phyloP scores from a whole-genome alignment of 2,888 invertebrate species.

The Gisinianus flammeolus region DNA sequence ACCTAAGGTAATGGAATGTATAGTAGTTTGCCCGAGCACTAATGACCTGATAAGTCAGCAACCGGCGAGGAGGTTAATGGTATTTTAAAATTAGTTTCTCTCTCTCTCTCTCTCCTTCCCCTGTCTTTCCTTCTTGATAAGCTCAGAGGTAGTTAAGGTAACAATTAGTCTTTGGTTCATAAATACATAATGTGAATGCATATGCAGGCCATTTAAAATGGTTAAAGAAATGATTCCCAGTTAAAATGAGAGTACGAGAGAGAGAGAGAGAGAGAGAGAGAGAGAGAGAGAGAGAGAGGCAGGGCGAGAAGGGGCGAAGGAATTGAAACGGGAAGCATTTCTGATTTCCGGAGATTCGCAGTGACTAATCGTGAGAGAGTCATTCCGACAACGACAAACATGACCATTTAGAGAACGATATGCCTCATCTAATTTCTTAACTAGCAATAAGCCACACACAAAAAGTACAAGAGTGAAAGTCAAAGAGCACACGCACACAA shows the following conservation, averaged over 20 bases:
- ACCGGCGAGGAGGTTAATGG: slow-evolving; percentile 57
- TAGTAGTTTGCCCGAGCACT: slow-evolving; percentile 36
- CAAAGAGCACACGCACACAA: too few relatives aligned
- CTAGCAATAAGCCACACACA: neutral
- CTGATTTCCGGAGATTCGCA: slow-evolving; percentile 15
- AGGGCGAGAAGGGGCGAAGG: slow-evolving; percentile 4
- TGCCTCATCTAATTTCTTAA: slow-evolving; percentile 27
- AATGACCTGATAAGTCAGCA: slow-evolving; percentile 58
- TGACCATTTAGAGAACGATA: neutral
- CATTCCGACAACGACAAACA: neutral
- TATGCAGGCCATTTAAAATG: neutral
- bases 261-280: slow-evolving; percentile 11
- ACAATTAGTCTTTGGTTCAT: slow-evolving; percentile 50
- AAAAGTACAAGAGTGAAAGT: neutral
- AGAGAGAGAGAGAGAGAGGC: neutral
- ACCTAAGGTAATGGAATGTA: slow-evolving; percentile 9
- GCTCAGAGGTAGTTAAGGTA: slow-evolving; percentile 56
- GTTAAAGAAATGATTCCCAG: neutral
- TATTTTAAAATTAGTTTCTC: slow-evolving; percentile 55
- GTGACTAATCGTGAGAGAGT: slow-evolving; percentile 2
- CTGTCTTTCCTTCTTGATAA: slow-evolving; percentile 46
- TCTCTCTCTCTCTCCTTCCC: slow-evolving; percentile 37
- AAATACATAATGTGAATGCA: neutral
- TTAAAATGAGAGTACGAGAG: slow-evolving; percentile 11
- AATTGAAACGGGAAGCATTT: slow-evolving; percentile 10